Base-by-base conservation (phyloP, 2,797 vertebrate genomes). In the Iguana delicatissima region DNA sequence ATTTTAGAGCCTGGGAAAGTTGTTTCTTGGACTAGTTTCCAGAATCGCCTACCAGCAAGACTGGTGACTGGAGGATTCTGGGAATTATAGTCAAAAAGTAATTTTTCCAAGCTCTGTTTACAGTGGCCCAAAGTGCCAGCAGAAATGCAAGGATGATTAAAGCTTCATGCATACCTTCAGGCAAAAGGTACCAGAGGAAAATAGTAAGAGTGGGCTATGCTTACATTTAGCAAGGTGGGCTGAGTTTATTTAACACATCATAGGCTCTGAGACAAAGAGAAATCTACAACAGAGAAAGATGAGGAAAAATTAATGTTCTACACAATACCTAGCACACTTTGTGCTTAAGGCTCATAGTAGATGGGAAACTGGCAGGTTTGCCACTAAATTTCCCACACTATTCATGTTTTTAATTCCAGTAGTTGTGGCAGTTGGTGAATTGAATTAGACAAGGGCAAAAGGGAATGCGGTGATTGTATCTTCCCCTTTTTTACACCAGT, bases 241-340 rank as follows among this genome's bases (percentile, higher is more conserved):
- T 84, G 81, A 64, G 29, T 57, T 88, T 57, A 57, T 38, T 81
- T 81, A 88, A 81, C 50, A 59, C 52, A 81, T 59, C 29, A 83
- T 50, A 62, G 6, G 9, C 72, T 89, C 72, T 76, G 38, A 89
- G 73, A 89, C 57, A 76, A 86, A 86, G n/a, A 32, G 14, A 76
- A 59, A 86, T 76, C n/a, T 59, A 76, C 72, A 72, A 52, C 42
- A 86, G 52, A 57, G 22, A 76, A 24, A 24, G 72, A 85, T 85
- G 67, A 72, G 46, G 46, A 50, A 52, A 50, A 85, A 69, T 29
- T 29, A 85, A 73, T 59, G 26, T 38, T 10, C n/a, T 73, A 46
- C 77, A 16, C 12, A 46, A 29, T n/a, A 26, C 6, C 42, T 29
- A 64, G 24, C n/a, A 77, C 38, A 67, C 46, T 77, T 77, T 77